phyloP scores from a whole-genome alignment of 2,888 invertebrate genomes.

The Platerodrilus igneus region DNA sequence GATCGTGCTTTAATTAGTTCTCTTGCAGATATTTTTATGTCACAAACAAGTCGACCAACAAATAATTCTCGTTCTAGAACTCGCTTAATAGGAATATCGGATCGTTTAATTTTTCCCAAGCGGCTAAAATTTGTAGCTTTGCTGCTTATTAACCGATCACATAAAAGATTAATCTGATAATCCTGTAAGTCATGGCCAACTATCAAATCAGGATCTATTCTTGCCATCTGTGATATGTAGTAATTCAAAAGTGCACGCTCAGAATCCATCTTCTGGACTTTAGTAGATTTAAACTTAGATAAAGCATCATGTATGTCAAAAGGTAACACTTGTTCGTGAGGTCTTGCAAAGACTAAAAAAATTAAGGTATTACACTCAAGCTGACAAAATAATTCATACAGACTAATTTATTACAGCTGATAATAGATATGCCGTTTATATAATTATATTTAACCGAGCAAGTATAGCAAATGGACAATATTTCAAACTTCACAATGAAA shows the following conservation, averaged over 20 bases:
- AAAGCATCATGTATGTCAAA: constrained; percentile 71
- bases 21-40: constrained; percentile 81
- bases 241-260: constrained; percentile 83
- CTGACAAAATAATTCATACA: no score
- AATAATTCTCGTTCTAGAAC: constrained; percentile 45
- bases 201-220: constrained; percentile 88
- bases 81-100: constrained; percentile 42
- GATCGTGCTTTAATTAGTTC: constrained; percentile 89
- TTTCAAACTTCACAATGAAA: no score
- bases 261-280: constrained; percentile 73
- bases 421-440: no score
- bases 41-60: constrained; percentile 86
- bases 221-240: constrained; percentile 80
- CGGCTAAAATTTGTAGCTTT: constrained; percentile 88
- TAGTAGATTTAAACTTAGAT: constrained; percentile 63
- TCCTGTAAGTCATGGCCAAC: constrained; percentile 90
- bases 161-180: constrained; percentile 85
- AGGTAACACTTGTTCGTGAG: constrained; percentile 76
- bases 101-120: constrained; percentile 77
- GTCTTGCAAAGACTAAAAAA: constrained; percentile 74
- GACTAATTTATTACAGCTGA: no score
- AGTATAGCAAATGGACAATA: no score
- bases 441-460: no score
- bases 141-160: constrained; percentile 70
- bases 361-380: no score